These are phyloP conservation scores for Drosophila dives DNA, from an alignment of 2,888 invertebrate genomes.

Conservation along the genomic window DNA sequence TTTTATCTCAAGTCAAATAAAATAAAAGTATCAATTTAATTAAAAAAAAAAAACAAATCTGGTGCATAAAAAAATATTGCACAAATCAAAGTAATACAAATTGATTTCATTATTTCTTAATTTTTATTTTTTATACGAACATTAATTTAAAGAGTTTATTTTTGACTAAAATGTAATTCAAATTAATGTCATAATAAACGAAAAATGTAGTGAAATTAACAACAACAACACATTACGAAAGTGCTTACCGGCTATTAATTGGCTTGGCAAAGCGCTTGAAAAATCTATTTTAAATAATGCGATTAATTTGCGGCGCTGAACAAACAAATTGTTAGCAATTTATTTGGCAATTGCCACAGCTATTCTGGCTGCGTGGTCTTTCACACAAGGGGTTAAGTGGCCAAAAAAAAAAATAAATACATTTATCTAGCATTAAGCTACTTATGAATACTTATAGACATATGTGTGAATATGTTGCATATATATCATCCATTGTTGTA, in stretches of 20 bases:
- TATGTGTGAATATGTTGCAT: constrained; percentile 19
- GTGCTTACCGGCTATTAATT: constrained; percentile 11
- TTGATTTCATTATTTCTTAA: background rate
- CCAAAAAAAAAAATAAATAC: background rate
- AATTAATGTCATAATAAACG: constrained; percentile 1
- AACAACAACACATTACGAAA: background rate
- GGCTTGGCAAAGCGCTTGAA: constrained; percentile 9
- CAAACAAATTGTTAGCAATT: constrained; percentile 52
- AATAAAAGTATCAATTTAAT: background rate
- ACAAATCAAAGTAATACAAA: background rate
- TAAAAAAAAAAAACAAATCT: background rate
- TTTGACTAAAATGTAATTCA: background rate
- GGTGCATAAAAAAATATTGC: no score
- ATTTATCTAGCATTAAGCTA: constrained; percentile 4
- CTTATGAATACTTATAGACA: background rate
- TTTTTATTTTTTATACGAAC: background rate
- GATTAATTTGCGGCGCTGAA: constrained; percentile 55
- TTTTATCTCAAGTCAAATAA: background rate
- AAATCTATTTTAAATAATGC: constrained; percentile 62
- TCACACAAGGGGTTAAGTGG: constrained; percentile 35
- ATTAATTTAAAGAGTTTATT: background rate
- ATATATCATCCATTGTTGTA: constrained; percentile 25
- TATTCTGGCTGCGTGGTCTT: constrained; percentile 2
- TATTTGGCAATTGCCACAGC: constrained; percentile 43
- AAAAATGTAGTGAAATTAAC: background rate